Percentiles rank a stretch among this genome's conserved stretches.
Evolutionary conservation across 1,140 invertebrate species (phyloP).

Genomic region (Aphaenogaster ashmeadi): DNA sequence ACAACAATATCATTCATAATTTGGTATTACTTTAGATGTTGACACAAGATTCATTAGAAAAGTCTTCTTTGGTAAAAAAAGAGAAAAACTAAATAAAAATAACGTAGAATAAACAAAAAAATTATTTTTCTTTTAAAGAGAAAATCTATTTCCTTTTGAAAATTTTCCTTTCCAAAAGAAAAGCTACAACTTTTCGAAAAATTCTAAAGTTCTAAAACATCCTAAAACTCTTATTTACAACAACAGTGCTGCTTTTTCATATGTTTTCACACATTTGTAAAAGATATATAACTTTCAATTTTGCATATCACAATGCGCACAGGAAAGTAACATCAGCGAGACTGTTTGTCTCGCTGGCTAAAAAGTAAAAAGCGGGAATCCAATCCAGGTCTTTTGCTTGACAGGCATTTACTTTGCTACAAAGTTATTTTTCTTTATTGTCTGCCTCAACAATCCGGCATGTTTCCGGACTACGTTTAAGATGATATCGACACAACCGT

Average conservation of each 20-base stretch:
- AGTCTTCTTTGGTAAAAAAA: conserved; percentile 46
- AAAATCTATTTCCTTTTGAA: background rate
- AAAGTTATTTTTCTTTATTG: background rate
- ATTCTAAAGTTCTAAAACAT: conserved; percentile 10
- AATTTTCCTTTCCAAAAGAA: background rate
- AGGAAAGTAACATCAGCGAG: conserved; percentile 1
- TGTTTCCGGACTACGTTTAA: conserved; percentile 60
- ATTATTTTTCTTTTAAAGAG: background rate
- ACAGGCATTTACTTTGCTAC: background rate
- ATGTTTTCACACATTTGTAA: background rate
- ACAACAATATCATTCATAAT: conserved; percentile 34
- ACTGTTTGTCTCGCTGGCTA: background rate
- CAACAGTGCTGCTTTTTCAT: background rate
- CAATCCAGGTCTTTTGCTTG: background rate
- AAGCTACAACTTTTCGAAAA: background rate
- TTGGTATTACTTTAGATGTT: conserved; percentile 25
- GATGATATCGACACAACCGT: conserved; percentile 84
- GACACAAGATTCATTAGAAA: background rate
- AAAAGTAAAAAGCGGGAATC: background rate
- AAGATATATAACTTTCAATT: conserved; percentile 35
- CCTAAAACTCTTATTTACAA: conserved; percentile 36
- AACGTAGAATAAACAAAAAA: conserved; percentile 20
- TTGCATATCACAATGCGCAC: conserved; percentile 32
- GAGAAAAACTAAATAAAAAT: conserved; percentile 17
- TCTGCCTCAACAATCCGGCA: background rate